Base-by-base conservation (phyloP, 30 jellyfish, hydroid and myxozoan species). In the Nemopilema nomurai region DNA sequence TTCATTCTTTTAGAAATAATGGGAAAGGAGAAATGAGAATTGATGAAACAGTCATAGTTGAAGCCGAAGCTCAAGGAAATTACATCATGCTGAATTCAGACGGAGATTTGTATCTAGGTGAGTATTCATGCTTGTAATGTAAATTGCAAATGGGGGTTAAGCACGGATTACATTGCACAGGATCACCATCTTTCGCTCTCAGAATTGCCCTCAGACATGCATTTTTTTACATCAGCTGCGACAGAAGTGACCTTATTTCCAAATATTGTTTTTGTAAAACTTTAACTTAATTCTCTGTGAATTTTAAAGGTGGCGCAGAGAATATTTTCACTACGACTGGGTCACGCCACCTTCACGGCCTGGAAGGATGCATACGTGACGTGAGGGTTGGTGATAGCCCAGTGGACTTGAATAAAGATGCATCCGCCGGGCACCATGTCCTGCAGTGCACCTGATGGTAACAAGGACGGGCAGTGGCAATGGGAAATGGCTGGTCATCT, bases 91-190 rank as follows among this genome's bases (percentile, higher is more conserved):
- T 85, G 18, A 76, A 85, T 51, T 51, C 88, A 17, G 84, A 76
- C 27, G 94, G 87, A 23, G 94, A 85, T 22, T 32, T 85, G 27
- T 76, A 26, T 26, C 28, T 85, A 24, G 94, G 94, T 85, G 66
- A 83, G 67, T 28, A 49, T 31, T 29, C 41, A 23, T 71, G 23
- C 16, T 19, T n/a, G 31, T 0, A 13, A 0, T 21, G 1, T 0
- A 20, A 75, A 0, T 49, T 25, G 49, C 19, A 21, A 1, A 49
- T 32, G n/a, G 25, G 0, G 16, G 21, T 26, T 26, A 16, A 63
- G 21, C 29, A 63, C 72, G 7, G 7, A 0, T 9, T 18, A 63
- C 21, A 62, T 62, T 8, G 24, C 21, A 8, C 25, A 6, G 25
- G 4, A 28, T 28, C 21, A 63, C 72, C 0, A 0, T 51, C n/a